These are phyloP conservation scores for Magallana gigas DNA, from an alignment of 1,140 invertebrate species.

Conservation along the genomic window DNA sequence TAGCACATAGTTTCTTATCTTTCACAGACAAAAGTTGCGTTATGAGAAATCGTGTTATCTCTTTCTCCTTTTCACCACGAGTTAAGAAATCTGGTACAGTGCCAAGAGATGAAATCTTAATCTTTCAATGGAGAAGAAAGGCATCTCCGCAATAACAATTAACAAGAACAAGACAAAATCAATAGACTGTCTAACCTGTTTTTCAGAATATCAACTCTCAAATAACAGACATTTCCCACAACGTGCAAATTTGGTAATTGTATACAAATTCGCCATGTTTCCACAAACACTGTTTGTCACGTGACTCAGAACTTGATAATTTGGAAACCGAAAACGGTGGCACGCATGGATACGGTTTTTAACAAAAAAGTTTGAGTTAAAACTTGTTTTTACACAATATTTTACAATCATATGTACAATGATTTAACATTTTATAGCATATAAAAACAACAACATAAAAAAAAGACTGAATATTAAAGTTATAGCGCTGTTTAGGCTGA, in stretches of 20 bases:
- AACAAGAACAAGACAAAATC: not conserved
- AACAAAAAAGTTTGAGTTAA: not conserved
- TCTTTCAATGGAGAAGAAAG: not conserved
- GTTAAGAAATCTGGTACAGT: not conserved
- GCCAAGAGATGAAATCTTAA: not conserved
- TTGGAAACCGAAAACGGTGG: not conserved
- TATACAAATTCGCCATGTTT: constrained; percentile 28
- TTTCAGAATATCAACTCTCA: not conserved
- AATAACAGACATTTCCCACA: not conserved
- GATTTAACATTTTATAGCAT: no score
- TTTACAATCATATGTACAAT: no score
- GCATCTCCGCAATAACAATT: not conserved
- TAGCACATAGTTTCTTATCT: not conserved
- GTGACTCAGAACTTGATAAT: not conserved
- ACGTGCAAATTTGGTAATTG: constrained; percentile 30
- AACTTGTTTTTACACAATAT: no score
- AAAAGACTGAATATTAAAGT: no score
- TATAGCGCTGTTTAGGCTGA: no score
- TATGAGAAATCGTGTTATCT: not conserved
- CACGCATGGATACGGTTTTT: not conserved
- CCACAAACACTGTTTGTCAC: constrained; percentile 22
- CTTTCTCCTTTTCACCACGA: constrained; percentile 2
- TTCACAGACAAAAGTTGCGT: not conserved
- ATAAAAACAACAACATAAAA: no score
- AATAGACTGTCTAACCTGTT: not conserved